phyloP scores from a whole-genome alignment of 2,113 vertebrate genomes.

The Ciconia boyciana region DNA sequence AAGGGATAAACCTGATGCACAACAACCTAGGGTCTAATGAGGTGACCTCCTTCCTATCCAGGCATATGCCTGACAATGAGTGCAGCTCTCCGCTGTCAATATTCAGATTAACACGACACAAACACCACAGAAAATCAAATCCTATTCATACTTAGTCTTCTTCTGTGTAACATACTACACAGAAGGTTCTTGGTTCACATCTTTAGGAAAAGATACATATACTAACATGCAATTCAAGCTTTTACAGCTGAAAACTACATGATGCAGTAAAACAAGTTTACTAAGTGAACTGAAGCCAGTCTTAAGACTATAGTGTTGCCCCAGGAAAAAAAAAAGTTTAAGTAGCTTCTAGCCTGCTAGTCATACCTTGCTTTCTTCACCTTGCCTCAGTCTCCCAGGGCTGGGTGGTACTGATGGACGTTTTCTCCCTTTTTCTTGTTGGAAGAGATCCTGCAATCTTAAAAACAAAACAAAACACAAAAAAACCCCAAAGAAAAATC shows the following conservation, averaged over 20 bases:
- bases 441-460: constrained; percentile 95
- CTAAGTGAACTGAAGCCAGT: neutral
- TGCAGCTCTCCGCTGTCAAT: neutral
- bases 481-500: neutral
- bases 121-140: neutral
- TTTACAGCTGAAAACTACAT: neutral
- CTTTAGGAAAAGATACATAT: neutral
- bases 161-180: neutral
- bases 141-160: neutral
- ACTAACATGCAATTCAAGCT: neutral
- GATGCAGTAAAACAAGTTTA: neutral
- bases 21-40: neutral
- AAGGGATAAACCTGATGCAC: neutral
- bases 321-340: neutral
- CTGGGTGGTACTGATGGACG: constrained; percentile 94
- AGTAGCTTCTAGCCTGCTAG: neutral
- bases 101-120: neutral
- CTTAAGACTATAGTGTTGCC: neutral
- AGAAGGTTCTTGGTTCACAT: neutral
- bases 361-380: constrained; percentile 90
- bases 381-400: constrained; percentile 90
- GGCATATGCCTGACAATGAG: rapidly evolving
- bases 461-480: neutral
- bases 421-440: constrained; percentile 96
- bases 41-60: neutral